Conservation (phyloP, 2,797 vertebrate genomes). For the Esox lucius region DNA sequence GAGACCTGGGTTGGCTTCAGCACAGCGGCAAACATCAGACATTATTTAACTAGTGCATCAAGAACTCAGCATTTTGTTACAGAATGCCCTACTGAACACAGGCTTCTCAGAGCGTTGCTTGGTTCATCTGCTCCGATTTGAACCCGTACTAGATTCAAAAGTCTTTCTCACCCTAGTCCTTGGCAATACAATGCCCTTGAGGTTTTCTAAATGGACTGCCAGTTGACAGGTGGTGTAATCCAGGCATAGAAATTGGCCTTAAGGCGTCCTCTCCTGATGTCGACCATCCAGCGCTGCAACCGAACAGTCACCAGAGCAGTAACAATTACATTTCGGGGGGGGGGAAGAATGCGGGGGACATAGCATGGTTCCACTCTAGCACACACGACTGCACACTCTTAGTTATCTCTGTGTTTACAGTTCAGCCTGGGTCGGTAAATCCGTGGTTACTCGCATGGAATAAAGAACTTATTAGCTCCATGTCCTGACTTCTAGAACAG, state of each 20-base stretch:
- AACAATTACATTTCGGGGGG: background rate
- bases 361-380: background rate
- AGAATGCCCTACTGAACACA: background rate
- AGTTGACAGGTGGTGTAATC: background rate
- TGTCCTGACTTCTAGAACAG: background rate
- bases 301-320: background rate
- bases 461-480: background rate
- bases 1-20: background rate
- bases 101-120: background rate
- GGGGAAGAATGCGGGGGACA: background rate
- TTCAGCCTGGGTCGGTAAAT: background rate
- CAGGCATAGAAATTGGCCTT: too few relatives aligned
- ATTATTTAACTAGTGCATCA: background rate
- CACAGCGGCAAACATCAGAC: background rate
- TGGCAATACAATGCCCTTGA: background rate
- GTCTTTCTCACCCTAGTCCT: background rate
- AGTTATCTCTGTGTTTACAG: background rate
- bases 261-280: background rate
- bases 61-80: background rate
- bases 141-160: background rate
- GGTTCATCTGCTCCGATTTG: background rate
- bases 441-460: background rate
- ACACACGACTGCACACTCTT: background rate
- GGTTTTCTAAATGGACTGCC: background rate
- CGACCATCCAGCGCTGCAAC: background rate